phyloP scores from a whole-genome alignment of 2,888 invertebrate genomes.

The Leptura quadrifasciata region DNA sequence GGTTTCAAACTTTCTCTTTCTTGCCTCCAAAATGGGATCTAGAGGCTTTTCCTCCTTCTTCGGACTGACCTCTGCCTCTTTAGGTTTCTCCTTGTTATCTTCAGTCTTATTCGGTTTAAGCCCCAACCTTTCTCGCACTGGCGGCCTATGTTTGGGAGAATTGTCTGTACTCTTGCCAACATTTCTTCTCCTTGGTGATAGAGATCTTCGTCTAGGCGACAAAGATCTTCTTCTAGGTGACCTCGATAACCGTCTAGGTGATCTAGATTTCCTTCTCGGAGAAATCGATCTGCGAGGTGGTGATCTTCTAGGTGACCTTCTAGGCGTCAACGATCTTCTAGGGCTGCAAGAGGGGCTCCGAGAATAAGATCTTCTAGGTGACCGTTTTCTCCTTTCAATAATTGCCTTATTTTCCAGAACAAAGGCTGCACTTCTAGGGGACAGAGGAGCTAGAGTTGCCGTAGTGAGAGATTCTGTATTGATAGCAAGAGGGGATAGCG shows the following conservation, averaged over 20 bases:
- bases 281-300: conserved; percentile 63
- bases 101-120: conserved; percentile 55
- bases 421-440: conserved; percentile 73
- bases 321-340: conserved; percentile 56
- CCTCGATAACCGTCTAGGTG: conserved; percentile 62
- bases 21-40: conserved; percentile 75
- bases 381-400: conserved; percentile 71
- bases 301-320: conserved; percentile 63
- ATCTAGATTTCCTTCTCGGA: conserved; percentile 54
- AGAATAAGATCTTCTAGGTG: conserved; percentile 71
- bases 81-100: conserved; percentile 40
- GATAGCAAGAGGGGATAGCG: conserved; percentile 68
- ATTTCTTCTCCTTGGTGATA: conserved; percentile 52
- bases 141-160: conserved; percentile 44
- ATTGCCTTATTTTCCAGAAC: conserved; percentile 72
- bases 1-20: conserved; percentile 76
- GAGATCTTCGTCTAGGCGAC: conserved; percentile 51
- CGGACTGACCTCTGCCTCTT: conserved; percentile 30
- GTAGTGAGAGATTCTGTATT: conserved; percentile 66
- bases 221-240: conserved; percentile 55
- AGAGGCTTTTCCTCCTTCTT: conserved; percentile 55
- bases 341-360: conserved; percentile 66
- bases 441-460: conserved; percentile 69
- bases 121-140: conserved; percentile 64
- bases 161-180: conserved; percentile 19